phyloP scores from a whole-genome alignment of 1,140 invertebrate genomes.

The Camponotus pennsylvanicus region DNA sequence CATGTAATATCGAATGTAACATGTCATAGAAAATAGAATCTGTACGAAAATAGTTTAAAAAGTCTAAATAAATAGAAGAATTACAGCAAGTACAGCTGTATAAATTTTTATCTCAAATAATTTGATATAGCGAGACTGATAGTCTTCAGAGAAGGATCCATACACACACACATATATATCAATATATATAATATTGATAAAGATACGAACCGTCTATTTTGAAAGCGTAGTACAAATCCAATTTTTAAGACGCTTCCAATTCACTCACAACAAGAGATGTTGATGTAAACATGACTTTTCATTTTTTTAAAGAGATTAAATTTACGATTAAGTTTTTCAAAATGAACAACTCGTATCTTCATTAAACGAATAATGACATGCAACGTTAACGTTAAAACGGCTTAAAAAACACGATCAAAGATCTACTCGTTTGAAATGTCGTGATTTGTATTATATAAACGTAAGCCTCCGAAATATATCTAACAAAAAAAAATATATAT shows the following conservation, averaged over 20 bases:
- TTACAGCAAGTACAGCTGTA: not conserved
- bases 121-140: not conserved
- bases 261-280: not conserved
- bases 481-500: slow-evolving; percentile 37
- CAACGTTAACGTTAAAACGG: slow-evolving; percentile 73
- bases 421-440: slow-evolving; percentile 75
- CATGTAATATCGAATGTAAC: not conserved
- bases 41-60: not conserved
- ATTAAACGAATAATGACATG: slow-evolving; percentile 77
- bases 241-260: not conserved
- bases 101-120: not conserved
- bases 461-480: slow-evolving; percentile 71
- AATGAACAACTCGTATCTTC: slow-evolving; percentile 39
- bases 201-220: slow-evolving; percentile 43
- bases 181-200: slow-evolving; percentile 31
- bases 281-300: not conserved
- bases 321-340: slow-evolving; percentile 8
- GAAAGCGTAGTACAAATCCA: slow-evolving; percentile 1
- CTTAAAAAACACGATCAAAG: slow-evolving; percentile 73
- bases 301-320: not conserved
- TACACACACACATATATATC: too few relatives aligned
- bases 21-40: not conserved
- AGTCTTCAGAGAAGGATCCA: slow-evolving; percentile 63
- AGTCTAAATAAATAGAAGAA: not conserved
- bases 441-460: slow-evolving; percentile 68